Conservation (phyloP, 2,888 invertebrate genomes). For the Luperina nickerlii region DNA sequence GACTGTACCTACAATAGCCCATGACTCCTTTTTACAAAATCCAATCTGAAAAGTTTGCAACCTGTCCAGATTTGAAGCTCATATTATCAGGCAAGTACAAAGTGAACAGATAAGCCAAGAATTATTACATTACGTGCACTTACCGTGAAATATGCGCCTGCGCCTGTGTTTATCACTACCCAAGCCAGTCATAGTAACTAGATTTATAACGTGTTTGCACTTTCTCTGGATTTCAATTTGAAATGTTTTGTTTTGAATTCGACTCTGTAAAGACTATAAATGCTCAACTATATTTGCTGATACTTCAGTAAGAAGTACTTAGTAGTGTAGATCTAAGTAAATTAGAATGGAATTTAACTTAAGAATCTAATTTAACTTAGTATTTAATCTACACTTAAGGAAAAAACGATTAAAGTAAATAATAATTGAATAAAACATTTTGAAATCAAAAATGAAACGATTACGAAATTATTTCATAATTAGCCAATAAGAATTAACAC, state of each 20-base stretch:
- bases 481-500: conserved; percentile 48
- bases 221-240: conserved; percentile 50
- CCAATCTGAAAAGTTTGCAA: conserved; percentile 31
- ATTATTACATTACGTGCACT: conserved; percentile 72
- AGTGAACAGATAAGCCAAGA: conserved; percentile 63
- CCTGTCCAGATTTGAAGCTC: conserved; percentile 41
- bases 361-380: neutral
- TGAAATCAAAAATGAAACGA: neutral
- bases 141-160: conserved; percentile 74
- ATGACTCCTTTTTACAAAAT: neutral
- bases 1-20: neutral
- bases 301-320: no score
- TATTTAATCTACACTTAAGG: neutral
- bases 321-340: neutral
- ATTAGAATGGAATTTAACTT: neutral
- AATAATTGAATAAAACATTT: neutral
- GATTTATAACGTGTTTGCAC: conserved; percentile 60
- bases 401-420: neutral
- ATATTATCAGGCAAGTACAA: conserved; percentile 62
- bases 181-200: conserved; percentile 59
- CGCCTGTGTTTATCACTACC: conserved; percentile 68
- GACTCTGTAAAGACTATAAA: neutral
- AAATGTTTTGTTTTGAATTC: conserved; percentile 30
- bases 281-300: no score
- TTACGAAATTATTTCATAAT: conserved; percentile 18